Evolutionary conservation across 2,888 invertebrate species (phyloP), one percentile per base, ranked within the genome.

Genomic region (Eristalinus sepulchralis): DNA sequence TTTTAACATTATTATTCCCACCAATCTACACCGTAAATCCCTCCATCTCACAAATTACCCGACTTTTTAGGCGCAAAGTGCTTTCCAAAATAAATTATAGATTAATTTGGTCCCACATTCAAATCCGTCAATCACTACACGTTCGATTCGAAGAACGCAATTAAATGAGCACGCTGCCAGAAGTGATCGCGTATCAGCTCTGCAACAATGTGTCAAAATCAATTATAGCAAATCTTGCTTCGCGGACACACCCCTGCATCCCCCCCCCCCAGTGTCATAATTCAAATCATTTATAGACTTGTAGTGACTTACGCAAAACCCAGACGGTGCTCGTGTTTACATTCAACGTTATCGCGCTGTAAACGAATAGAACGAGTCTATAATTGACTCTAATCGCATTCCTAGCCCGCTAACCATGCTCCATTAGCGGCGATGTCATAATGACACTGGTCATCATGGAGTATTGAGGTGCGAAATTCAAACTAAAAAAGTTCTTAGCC

Each of bases 401-500:
- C 64, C 39, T 8, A 17, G 20, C 27, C n/a, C n/a, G 20, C 72
- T 62, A 68, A 68, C 68, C 63, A 57, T 70, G 47, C 55, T 55
- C 33, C 70, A 78, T 78, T 70, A 78, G 78, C 78, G 63, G 36
- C 22, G 20, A 36, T 9, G 57, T 78, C 78, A 55, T 78, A 78
- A 70, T 70, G 22, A 70, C 55, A 39, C 36, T 33, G 8, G 9
- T 47, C 33, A 60, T 36, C 33, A 53, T 47, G 68, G 34, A 63
- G 70, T 39, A 53, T 47, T 68, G 34, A 63, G 70, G 70, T 47
- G 47, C 17, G 13, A 47, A 47, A 47, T 55, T 70, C 55, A 53
- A 70, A 20, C 27, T 33, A 36, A 62, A 70, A 60, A 63, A 34
- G 62, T 53, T 8, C 17, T 59, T 4, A 39, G 20, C 0, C 57